Base-by-base conservation (phyloP, 2,113 vertebrate species). In the Pandion haliaetus region DNA sequence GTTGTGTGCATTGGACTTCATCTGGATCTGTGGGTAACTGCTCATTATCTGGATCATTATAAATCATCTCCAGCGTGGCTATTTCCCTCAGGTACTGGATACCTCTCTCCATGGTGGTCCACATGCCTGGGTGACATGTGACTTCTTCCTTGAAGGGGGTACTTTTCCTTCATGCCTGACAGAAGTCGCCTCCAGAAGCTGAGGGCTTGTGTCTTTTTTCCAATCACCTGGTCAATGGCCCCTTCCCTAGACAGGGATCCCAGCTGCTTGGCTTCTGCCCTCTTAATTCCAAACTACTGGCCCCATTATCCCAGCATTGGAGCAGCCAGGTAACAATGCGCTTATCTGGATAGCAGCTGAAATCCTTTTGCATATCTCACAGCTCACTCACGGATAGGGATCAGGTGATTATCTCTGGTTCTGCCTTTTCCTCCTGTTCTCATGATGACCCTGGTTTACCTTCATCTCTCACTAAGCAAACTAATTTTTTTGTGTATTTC, bases 41-140 rank as follows among this genome's bases (percentile, higher is more conserved):
- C 7, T 21, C 2, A 3, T 40, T 71, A 8, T 71, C 15, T 2
- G 1, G 14, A 11, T 31, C 19, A 5, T 25, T 18, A 42, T 34
- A 55, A 55, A 55, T 55, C 31, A 42, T 15, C 26, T 71, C 36
- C 34, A 17, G 25, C 49, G 38, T 4, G 8, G 29, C 52, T 73
- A 34, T 42, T 55, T 73, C 20, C 29, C 38, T 55, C 52, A 42
- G 29, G 29, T 55, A 42, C 36, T 55, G 21, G 36, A 55, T 34
- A 73, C 10, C 50, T 73, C 52, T 55, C 21, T 26, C 21, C 21
- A 25, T 34, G 38, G 38, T 42, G 38, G 52, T 42, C 38, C 12
- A 26, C 71, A 55, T 73, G 52, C 52, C 52, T 32, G 38, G 29
- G 11, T 55, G 31, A 19, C 17, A 26, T 6, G 9, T 55, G 42